A percentile compares a stretch with the other conserved stretches of the same genome.
Evolutionary conservation across 2,888 invertebrate species (phyloP).

Genomic region (Lobophora halterata): DNA sequence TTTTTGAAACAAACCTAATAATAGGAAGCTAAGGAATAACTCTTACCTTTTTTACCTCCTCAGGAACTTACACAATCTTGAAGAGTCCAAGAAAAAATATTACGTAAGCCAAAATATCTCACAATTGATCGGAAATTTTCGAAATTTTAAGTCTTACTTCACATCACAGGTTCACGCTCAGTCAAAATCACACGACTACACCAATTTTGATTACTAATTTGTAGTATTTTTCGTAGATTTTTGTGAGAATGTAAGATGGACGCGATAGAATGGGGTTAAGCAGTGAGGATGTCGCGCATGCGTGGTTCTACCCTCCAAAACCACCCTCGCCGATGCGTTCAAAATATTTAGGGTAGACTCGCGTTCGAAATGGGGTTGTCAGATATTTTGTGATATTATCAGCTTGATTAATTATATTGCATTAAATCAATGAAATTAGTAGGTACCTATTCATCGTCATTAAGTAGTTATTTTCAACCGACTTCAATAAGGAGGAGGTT

Average conservation of each 20-base stretch:
- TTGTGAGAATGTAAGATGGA: conserved; percentile 64
- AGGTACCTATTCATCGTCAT: too few relatives aligned
- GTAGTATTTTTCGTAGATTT: conserved; percentile 22
- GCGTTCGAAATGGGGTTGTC: conserved; percentile 8
- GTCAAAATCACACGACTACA: conserved; percentile 11
- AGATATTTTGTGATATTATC: conserved; percentile 2
- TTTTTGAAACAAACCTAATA: not conserved
- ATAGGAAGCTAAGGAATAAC: not conserved
- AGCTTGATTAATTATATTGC: not conserved
- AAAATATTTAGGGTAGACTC: conserved; percentile 25
- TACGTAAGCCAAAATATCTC: conserved; percentile 42
- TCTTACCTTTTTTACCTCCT: conserved; percentile 28
- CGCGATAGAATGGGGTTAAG: conserved; percentile 59
- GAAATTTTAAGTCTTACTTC: conserved; percentile 28
- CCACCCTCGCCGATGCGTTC: conserved; percentile 50
- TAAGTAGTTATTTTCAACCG: too few relatives aligned
- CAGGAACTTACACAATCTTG: conserved; percentile 40
- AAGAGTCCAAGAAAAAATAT: conserved; percentile 41
- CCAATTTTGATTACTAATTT: conserved; percentile 11
- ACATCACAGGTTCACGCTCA: conserved; percentile 33
- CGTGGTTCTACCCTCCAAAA: conserved; percentile 39
- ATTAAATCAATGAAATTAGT: too few relatives aligned
- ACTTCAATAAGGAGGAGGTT: too few relatives aligned
- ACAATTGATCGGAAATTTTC: conserved; percentile 24
- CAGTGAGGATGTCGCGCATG: conserved; percentile 48